Percentiles rank a stretch among this genome's conserved stretches.
Evolutionary conservation across 1,140 invertebrate species (phyloP).

Genomic region (Heliconius melpomene): DNA sequence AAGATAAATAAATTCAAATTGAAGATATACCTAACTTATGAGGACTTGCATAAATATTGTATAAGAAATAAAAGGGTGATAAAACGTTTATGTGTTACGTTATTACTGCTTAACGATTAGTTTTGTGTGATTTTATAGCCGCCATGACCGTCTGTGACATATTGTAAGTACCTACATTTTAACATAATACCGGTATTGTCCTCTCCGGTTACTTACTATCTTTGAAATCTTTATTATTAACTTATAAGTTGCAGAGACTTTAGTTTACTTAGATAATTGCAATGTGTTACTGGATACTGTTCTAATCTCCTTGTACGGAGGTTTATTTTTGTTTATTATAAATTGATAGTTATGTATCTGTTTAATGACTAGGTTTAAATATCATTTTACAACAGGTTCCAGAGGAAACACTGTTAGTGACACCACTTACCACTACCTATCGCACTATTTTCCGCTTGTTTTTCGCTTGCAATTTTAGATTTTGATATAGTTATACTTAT

Average conservation of each 20-base stretch:
- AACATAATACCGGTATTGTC: not conserved
- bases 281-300: not conserved
- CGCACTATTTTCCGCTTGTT: no score
- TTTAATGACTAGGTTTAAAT: no score
- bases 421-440: no score
- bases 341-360: no score
- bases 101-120: constrained; percentile 10
- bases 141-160: constrained; percentile 6
- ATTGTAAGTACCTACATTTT: constrained; percentile 1
- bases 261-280: not conserved
- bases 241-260: not conserved
- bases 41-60: not conserved
- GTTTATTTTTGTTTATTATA: no score
- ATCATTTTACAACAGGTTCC: no score
- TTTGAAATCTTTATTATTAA: not conserved
- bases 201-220: not conserved
- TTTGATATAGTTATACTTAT: not conserved
- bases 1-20: not conserved
- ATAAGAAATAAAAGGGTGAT: constrained; percentile 8
- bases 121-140: constrained; percentile 12
- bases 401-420: no score
- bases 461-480: not conserved
- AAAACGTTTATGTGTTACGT: constrained; percentile 5
- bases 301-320: no score
- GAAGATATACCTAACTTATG: not conserved